Percentiles rank a stretch among this genome's conserved stretches.
phyloP scores from a whole-genome alignment of 2,797 vertebrate species.

The Rhynchonycteris naso region DNA sequence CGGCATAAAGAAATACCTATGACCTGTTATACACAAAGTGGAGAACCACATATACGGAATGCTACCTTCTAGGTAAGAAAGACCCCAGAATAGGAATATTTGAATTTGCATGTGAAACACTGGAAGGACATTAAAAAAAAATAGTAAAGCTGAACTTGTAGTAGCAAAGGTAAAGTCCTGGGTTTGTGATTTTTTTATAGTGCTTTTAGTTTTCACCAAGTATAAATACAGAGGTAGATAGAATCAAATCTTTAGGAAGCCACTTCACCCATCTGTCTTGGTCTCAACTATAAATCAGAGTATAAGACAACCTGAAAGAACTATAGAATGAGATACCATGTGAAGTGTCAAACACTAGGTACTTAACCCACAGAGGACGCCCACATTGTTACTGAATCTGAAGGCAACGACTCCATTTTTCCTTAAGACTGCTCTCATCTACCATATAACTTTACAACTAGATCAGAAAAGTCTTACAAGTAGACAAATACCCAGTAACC shows the following conservation, averaged over 20 bases:
- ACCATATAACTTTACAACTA: not conserved
- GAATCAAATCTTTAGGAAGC: not conserved
- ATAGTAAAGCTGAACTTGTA: not conserved
- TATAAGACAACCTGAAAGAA: not conserved
- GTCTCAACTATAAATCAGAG: not conserved
- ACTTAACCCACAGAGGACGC: not conserved
- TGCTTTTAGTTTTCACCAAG: not conserved
- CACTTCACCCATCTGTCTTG: not conserved
- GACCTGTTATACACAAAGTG: not conserved
- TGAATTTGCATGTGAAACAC: not conserved
- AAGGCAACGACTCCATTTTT: not conserved
- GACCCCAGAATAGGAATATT: not conserved
- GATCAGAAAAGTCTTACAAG: not conserved
- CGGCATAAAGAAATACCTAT: not conserved
- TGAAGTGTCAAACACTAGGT: not conserved
- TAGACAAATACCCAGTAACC: not conserved
- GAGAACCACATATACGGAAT: not conserved
- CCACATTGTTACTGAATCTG: not conserved
- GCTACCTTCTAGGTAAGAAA: not conserved
- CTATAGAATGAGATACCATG: not conserved
- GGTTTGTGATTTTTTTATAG: not conserved
- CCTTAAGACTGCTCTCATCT: not conserved
- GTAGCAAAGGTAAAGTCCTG: not conserved
- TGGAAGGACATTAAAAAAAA: not conserved
- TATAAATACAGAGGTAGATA: not conserved